Evolutionary conservation across 2,797 vertebrate species (phyloP), one percentile per base, ranked within the genome.

Genomic region (Bradypodion pumilum): DNA sequence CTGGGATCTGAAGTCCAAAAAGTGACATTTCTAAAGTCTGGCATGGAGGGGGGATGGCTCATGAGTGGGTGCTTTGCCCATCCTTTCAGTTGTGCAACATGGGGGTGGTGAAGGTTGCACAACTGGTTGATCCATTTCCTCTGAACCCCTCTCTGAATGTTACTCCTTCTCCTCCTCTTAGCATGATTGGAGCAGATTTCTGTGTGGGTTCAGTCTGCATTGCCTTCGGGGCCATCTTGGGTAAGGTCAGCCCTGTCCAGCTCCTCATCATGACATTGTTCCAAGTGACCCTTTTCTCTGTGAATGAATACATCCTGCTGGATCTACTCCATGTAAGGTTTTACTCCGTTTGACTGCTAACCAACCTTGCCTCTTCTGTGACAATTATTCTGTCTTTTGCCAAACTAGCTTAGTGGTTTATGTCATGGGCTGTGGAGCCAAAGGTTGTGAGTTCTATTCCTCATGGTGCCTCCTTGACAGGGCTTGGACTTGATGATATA

Each of bases 141-240:
- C 79, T 9, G 9, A 32, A 68, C 25, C 79, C 49, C 9, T 9
- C 5, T 52, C 35, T 44, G 49, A 76, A 42, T 52, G 3, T 16
- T n/a, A 4, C n/a, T 2, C 81, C 32, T 86, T 62, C 37, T 82
- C 7, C 29, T 3, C 83, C n/a, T 85, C 56, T 3, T 92, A 99
- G 99, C 94, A 87, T 99, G 92, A 99, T 99, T 93, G 98, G 98
- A 1, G 99, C 99, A 0, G 99, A 99, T 93, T 99, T 99, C 96
- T 99, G 98, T 32, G 97, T 95, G 93, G 99, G 97, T 3, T 97
- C 96, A 7, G 96, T 96, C 82, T 97, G 98, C 66, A 98, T 99
- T 3, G 97, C 99, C 81, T 99, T 96, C 1, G 99, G 98, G 27
- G 98, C 97, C 10, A 88, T 98, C 59, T 95, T 99, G 92, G 99